phyloP scores from a whole-genome alignment of 2,888 invertebrate genomes.

The Trichopria drosophilae region DNA sequence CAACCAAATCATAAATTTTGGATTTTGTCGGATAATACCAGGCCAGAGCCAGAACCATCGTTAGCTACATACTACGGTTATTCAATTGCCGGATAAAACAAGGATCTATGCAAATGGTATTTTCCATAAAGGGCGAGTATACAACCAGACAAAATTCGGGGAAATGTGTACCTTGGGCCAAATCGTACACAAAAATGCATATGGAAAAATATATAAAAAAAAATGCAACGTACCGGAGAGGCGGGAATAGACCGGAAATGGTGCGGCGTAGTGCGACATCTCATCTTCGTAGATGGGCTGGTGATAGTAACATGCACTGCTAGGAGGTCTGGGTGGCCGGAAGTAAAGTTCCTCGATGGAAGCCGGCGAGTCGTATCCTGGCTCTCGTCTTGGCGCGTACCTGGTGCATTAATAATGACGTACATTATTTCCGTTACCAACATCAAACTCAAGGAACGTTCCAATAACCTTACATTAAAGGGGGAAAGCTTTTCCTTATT shows the following conservation, averaged over 20 bases:
- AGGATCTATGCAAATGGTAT: too few species aligned
- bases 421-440: neutral
- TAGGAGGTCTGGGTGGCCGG: slow-evolving; percentile 41
- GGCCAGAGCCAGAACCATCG: too few species aligned
- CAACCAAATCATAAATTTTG: too few species aligned
- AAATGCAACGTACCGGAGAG: slow-evolving; percentile 45
- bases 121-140: too few species aligned
- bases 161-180: too few species aligned
- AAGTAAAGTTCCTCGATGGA: slow-evolving; percentile 52
- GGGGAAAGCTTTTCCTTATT: too few species aligned
- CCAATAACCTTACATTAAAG: too few species aligned
- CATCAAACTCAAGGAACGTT: too few species aligned
- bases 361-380: slow-evolving; percentile 50
- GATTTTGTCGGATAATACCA: too few species aligned
- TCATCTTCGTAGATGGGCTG: slow-evolving; percentile 52
- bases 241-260: slow-evolving; percentile 49
- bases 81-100: too few species aligned
- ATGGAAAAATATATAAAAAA: neutral
- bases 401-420: slow-evolving; percentile 6
- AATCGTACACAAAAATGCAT: neutral
- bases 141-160: too few species aligned
- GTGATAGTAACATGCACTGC: slow-evolving; percentile 46
- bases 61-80: too few species aligned
- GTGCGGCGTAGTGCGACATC: slow-evolving; percentile 45
- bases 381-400: slow-evolving; percentile 43